These are phyloP conservation scores for Cataglyphis livida DNA, from an alignment of 2,888 invertebrate species.

Conservation along the genomic window DNA sequence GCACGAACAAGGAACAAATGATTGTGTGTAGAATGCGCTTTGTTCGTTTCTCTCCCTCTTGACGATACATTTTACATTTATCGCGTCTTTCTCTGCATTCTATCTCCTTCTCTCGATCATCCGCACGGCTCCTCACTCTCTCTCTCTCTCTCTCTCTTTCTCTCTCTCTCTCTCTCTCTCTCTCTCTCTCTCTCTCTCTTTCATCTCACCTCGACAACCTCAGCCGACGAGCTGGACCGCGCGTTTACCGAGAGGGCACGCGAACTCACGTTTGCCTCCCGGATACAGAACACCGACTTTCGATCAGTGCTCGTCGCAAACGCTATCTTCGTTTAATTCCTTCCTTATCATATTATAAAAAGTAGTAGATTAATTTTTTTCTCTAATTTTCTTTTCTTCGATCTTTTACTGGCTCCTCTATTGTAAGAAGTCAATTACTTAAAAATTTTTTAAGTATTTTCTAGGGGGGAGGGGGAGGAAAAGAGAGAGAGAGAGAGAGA, in stretches of 20 bases:
- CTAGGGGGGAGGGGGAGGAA: neutral
- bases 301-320: slow-evolving; percentile 10
- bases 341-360: neutral
- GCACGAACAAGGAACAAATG: slow-evolving; percentile 81
- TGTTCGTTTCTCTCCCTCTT: slow-evolving; percentile 79
- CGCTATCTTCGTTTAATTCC: slow-evolving; percentile 32
- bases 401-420: neutral
- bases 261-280: slow-evolving; percentile 73
- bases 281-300: slow-evolving; percentile 66
- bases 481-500: too few species aligned
- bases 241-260: slow-evolving; percentile 69
- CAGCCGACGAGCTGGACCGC: slow-evolving; percentile 67
- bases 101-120: slow-evolving; percentile 32
- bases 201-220: slow-evolving; percentile 76
- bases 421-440: neutral
- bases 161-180: slow-evolving; percentile 32
- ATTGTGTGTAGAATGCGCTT: slow-evolving; percentile 83
- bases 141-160: slow-evolving; percentile 28
- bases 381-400: neutral
- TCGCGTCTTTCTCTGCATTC: slow-evolving; percentile 64
- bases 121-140: slow-evolving; percentile 8
- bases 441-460: neutral
- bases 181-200: slow-evolving; percentile 59
- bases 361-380: neutral
- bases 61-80: slow-evolving; percentile 65